Conservation (phyloP, 2,113 vertebrate genomes). For the Tinamus guttatus region DNA sequence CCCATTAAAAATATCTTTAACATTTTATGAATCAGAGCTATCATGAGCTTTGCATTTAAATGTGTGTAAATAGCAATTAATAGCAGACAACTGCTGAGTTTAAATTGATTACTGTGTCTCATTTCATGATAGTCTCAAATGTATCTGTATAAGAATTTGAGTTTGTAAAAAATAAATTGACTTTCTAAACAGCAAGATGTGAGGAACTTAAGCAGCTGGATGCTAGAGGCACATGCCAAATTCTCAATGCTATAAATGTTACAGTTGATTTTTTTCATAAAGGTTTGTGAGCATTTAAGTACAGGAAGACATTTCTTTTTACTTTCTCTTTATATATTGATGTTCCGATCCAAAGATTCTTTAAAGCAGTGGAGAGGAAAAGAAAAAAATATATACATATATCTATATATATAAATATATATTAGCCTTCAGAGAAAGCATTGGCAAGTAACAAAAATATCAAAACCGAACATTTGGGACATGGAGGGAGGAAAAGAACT, state of each 20-base stretch:
- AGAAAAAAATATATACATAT: not conserved
- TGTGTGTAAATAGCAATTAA: constrained; percentile 77
- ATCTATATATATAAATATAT: not conserved
- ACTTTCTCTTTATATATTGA: constrained; percentile 30
- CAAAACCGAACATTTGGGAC: not conserved
- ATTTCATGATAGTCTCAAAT: constrained; percentile 67
- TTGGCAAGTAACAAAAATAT: not conserved
- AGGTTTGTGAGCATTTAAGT: constrained; percentile 22
- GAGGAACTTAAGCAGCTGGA: constrained; percentile 69
- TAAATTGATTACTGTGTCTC: constrained; percentile 77
- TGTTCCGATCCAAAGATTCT: constrained; percentile 23
- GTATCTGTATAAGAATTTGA: constrained; percentile 68
- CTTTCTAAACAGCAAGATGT: constrained; percentile 70
- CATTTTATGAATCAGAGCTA: constrained; percentile 63
- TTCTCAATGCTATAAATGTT: constrained; percentile 31
- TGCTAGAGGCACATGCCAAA: constrained; percentile 59
- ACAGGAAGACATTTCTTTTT: constrained; percentile 36
- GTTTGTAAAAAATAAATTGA: constrained; percentile 72
- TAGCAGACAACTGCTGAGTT: constrained; percentile 70
- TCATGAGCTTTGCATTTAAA: constrained; percentile 76
- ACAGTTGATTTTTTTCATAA: constrained; percentile 50
- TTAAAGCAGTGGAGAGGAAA: not conserved
- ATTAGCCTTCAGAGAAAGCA: not conserved
- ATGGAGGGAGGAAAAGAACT: not conserved
- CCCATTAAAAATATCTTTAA: constrained; percentile 66